phyloP scores from a whole-genome alignment of 1,140 invertebrate genomes.

The Pteromalus puparum region DNA sequence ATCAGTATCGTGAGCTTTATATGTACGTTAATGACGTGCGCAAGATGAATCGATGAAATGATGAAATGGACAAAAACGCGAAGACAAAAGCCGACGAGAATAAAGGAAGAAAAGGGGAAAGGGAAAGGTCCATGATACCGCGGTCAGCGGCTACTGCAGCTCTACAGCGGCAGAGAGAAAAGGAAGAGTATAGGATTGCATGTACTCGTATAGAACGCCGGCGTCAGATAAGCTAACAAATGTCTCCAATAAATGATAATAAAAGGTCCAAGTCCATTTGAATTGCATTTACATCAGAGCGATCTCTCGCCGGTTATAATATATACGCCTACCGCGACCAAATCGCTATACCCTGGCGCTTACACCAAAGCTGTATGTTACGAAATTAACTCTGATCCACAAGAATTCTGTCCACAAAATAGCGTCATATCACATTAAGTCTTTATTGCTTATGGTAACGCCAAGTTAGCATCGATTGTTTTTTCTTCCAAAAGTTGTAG shows the following conservation, averaged over 20 bases:
- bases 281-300: slow-evolving; percentile 66
- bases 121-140: background rate
- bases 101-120: slow-evolving; percentile 6
- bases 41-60: slow-evolving; percentile 3
- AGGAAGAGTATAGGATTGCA: slow-evolving; percentile 26
- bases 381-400: too few species aligned
- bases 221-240: slow-evolving; percentile 70
- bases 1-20: background rate
- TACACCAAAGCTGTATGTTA: too few species aligned
- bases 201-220: background rate
- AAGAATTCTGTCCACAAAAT: too few species aligned
- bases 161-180: slow-evolving; percentile 30
- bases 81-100: background rate
- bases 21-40: background rate
- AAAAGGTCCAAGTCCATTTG: slow-evolving; percentile 65
- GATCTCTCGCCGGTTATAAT: slow-evolving; percentile 58
- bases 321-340: slow-evolving; percentile 57
- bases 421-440: too few species aligned
- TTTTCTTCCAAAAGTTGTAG: too few species aligned
- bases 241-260: slow-evolving; percentile 70
- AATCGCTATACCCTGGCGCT: background rate
- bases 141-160: too few species aligned
- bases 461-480: too few species aligned
- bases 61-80: background rate
- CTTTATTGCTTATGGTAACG: too few species aligned